Base-by-base conservation (phyloP, 2,888 invertebrate species). In the Charanyca ferruginea region DNA sequence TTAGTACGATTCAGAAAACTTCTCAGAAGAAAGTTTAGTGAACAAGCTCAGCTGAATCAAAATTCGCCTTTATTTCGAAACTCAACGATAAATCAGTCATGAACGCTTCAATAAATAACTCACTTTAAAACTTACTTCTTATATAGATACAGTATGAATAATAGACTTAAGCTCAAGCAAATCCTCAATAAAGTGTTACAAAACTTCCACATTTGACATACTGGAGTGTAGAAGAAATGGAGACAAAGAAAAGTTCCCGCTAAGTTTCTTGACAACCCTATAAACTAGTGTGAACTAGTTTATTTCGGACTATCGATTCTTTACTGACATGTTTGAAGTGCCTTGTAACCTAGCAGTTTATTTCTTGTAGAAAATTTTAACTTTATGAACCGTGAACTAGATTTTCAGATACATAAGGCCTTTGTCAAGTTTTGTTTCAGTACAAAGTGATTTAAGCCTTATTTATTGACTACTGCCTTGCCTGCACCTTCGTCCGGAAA, bases 141-240 rank as follows among this genome's bases (percentile, higher is more conserved):
- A 42, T 53, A 62, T 18, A 42, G 48, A 59, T n/a, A 41, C 58
- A 41, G 28, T 47, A 59, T 79, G 66, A 76, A 76, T 79, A 76
- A 73, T 67, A 79, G 58, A 57, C 54, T 61, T 0, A n/a, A 53
- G 41, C 42, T 13, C 53, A 66, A 61, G 54, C 49, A 71, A 73
- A 76, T 76, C 72, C 62, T 49, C 69, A 55, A 80, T 73, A 67
- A 68, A 70, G 74, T 70, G 55, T 63, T 72, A 45, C 55, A 65
- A 51, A 73, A 76, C 66, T 83, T 80, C 77, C 53, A 28, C 70
- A 76, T 83, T 78, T 81, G 83, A 83, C 81, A 80, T 79, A 83
- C 80, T 65, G 73, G 57, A 82, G 73, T 83, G 80, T 25, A 66
- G 53, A 74, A 77, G 64, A 67, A 74, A 79, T 66, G 52, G 64